Evolutionary conservation across 2,888 invertebrate genomes (phyloP).

Genomic region (Disparrhopalites patrizii): DNA sequence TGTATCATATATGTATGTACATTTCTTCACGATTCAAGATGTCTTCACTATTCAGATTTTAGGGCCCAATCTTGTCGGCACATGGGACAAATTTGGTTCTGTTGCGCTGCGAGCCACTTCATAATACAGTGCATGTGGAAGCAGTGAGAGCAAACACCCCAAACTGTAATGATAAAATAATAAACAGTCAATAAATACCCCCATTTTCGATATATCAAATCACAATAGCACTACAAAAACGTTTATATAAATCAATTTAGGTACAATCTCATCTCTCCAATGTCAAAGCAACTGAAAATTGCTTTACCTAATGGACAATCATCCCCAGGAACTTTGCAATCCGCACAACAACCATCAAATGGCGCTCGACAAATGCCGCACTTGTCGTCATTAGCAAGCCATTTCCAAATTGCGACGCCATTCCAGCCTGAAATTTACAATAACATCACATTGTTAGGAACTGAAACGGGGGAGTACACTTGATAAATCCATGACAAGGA

Average conservation of each 20-base stretch:
- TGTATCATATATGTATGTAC: too few species aligned
- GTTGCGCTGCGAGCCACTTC: constrained; percentile 96
- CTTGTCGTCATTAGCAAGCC: constrained; percentile 98
- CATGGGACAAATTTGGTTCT: constrained; percentile 73
- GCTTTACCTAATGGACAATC: constrained; percentile 84
- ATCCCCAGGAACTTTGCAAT: constrained; percentile 95
- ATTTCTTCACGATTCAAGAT: too few species aligned
- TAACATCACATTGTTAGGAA: too few species aligned
- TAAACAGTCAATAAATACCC: constrained; percentile 5
- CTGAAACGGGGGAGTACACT: too few species aligned
- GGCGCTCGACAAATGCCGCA: constrained; percentile 99
- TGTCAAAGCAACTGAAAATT: neutral
- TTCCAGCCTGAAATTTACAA: constrained; percentile 65
- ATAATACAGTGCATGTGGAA: constrained; percentile 99
- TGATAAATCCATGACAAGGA: too few species aligned
- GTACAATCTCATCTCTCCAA: neutral
- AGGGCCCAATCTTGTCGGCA: constrained; percentile 90
- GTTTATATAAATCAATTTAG: too few species aligned
- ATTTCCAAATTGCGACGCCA: constrained; percentile 96
- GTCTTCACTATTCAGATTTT: constrained; percentile 86
- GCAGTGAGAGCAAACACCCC: constrained; percentile 98
- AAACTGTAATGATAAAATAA: constrained; percentile 60
- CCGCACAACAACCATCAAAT: constrained; percentile 97
- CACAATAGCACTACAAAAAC: too few species aligned
- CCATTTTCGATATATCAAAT: neutral